Evolutionary conservation across 53 echinoderm and acorn worm species (phyloP), one percentile per base, ranked within the genome.

Genomic region (Astropecten irregularis): DNA sequence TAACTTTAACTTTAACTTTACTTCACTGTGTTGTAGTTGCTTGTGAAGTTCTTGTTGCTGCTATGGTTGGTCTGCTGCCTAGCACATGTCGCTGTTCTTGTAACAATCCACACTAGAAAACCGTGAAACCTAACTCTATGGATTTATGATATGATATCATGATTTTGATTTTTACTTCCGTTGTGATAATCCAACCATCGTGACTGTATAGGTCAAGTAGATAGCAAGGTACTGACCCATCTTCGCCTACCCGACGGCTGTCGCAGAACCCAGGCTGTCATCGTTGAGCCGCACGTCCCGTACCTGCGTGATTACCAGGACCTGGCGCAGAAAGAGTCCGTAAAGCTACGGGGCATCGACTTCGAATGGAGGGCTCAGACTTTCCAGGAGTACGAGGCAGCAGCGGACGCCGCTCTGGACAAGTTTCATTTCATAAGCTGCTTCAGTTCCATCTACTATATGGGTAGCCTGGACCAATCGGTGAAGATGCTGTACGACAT

Each of bases 401-500:
- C 52, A 30, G 28, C 71, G 23, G 20, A 19, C 32, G 51, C 49
- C 49, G 71, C 49, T 18, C n/a, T n/a, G n/a, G 71, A 48, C 13
- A 70, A 49, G 71, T 70, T 70, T 70, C 71, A 70, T 70, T 49
- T 48, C 49, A 50, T 70, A 32, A 70, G 49, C 50, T 49, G 71
- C 49, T 26, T 49, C 51, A 70, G 32, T 34, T 70, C 71, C 32
- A 70, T 70, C 29, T 70, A 70, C n/a, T 70, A 70, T n/a, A 18
- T 23, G 2, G 71, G 71, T 49, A 50, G 6, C 49, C n/a, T 70
- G 30, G 71, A 70, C 3, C 18, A 32, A 2, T 49, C 71, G 14
- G 15, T 70, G 13, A 29, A 70, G 71, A 15, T 15, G 27, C 51
- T 70, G 16, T 70, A 70, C n/a, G 31, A 49, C 33, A 70, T 29